Base-by-base conservation (phyloP, 2,113 vertebrate species). In the Epinephelus moara region DNA sequence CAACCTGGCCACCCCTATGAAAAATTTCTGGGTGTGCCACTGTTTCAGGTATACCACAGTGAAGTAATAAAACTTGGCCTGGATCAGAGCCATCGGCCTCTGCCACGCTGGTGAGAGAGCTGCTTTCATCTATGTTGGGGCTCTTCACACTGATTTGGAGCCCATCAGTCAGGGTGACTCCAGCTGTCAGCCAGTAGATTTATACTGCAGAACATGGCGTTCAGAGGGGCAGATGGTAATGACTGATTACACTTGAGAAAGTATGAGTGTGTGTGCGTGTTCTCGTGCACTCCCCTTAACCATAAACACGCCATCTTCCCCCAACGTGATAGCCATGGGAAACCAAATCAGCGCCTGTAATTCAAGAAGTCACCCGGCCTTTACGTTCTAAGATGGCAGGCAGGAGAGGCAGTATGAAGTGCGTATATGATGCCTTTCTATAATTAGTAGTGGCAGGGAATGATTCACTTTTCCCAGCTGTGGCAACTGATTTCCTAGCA, bases 161-260 rank as follows among this genome's bases (percentile, higher is more conserved):
- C 75, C 77, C 75, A 91, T 91, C 85, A 67, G 80, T 90, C 88
- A 91, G 69, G 52, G 78, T 61, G 83, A 89, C 88, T 92, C 82
- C 84, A 85, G 87, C 88, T 93, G 91, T 91, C 90, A 68, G 77
- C 61, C 52, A 30, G 40, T 9, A 86, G 92, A 94, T 95, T 93
- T 95, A 94, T 88, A 56, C 56, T 56, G 56, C 83, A 81, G 70
- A 85, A 70, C 82, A 79, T 23, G 45, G 49, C 52, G 82, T 87
- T 92, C 86, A 89, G 70, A 72, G 74, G 73, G 60, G 37, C 81
- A 86, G 90, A 94, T 93, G 93, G 89, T 63, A 89, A 88, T 89
- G 92, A 94, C 63, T 90, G 85, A 92, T 94, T 89, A 75, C 75
- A 53, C 75, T 57, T 19, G 52, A 45, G 73, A 69, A 45, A 56